Percentiles rank a stretch among this genome's conserved stretches.
Evolutionary conservation across 2,888 invertebrate genomes (phyloP).

Genomic region (Yponomeuta cagnagella): DNA sequence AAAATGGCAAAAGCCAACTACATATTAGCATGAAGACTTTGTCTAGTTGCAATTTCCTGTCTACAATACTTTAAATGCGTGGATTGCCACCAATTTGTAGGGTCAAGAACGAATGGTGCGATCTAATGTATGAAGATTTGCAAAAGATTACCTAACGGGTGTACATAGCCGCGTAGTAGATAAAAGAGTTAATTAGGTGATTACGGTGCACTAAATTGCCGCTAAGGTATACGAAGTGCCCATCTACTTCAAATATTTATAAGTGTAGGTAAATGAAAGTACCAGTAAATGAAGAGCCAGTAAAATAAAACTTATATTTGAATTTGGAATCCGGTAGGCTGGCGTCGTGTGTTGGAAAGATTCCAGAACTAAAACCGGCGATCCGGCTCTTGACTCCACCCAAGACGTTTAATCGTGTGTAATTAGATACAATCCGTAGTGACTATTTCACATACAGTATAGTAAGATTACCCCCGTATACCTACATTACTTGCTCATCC

Average conservation of each 20-base stretch:
- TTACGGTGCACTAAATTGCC: no score
- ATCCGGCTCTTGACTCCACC: constrained; percentile 61
- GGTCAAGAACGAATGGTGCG: no score
- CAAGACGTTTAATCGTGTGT: constrained; percentile 45
- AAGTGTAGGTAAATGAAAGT: neutral
- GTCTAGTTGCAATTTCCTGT: no score
- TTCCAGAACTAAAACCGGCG: constrained; percentile 63
- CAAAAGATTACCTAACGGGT: no score
- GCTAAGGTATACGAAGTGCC: no score
- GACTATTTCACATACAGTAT: neutral
- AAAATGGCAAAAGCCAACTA: no score
- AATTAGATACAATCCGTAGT: constrained; percentile 7
- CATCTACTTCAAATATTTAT: neutral
- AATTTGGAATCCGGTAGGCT: constrained; percentile 33
- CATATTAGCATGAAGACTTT: no score
- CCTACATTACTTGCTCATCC: neutral
- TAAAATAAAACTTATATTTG: constrained; percentile 7
- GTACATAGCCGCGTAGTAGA: no score
- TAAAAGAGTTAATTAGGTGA: no score
- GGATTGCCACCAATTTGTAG: no score
- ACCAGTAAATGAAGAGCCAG: neutral
- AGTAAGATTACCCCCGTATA: neutral
- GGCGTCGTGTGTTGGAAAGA: constrained; percentile 41
- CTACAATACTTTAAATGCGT: no score
- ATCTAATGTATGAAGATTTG: no score